Evolutionary conservation across 1,140 invertebrate genomes (phyloP).

Genomic region (Drosophila nebulosa): DNA sequence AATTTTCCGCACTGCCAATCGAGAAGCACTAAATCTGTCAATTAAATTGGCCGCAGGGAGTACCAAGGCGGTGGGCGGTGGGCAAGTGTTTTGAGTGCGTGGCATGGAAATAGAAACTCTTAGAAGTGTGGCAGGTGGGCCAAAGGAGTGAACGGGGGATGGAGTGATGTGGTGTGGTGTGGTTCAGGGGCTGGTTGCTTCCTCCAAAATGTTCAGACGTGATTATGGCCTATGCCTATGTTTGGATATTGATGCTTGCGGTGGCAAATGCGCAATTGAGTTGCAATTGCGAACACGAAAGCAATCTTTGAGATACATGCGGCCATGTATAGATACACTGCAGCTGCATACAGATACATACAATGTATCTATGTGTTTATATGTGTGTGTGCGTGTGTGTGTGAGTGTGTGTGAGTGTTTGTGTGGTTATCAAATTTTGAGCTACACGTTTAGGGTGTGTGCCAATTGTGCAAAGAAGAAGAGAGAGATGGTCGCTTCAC

Average conservation of each 20-base stretch:
- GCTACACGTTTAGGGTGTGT: conserved; percentile 76
- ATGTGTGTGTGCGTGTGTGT: background rate
- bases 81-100: conserved; percentile 27
- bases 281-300: conserved; percentile 74
- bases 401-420: conserved; percentile 24
- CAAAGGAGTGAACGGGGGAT: background rate
- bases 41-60: conserved; percentile 79
- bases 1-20: conserved; percentile 79
- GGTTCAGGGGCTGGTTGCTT: conserved; percentile 2
- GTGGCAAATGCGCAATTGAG: conserved; percentile 79
- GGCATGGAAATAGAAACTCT: background rate
- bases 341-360: conserved; percentile 6
- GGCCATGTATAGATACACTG: conserved; percentile 4
- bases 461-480: conserved; percentile 42
- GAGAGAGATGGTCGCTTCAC: conserved; percentile 1
- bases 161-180: background rate
- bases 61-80: background rate
- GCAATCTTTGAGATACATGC: conserved; percentile 62
- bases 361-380: no score
- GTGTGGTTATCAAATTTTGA: conserved; percentile 73
- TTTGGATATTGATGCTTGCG: conserved; percentile 71
- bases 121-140: background rate
- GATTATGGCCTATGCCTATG: conserved; percentile 70
- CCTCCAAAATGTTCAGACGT: conserved; percentile 50
- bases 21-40: conserved; percentile 76